Percentiles rank a stretch among this genome's conserved stretches.
phyloP scores from a whole-genome alignment of 2,888 invertebrate species.

The Lymantria monacha region DNA sequence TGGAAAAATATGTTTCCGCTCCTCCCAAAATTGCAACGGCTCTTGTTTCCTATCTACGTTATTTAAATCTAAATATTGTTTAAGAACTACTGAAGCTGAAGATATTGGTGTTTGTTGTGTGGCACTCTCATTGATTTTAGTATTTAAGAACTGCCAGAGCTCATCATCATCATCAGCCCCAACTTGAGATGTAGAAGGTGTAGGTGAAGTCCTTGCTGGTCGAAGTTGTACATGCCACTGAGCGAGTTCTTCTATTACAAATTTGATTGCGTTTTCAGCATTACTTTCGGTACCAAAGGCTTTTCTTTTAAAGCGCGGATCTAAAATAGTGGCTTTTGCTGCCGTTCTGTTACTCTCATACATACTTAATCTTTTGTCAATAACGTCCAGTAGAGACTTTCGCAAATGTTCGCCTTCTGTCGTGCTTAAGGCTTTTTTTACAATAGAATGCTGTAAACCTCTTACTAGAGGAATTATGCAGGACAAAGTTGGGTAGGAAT shows the following conservation, averaged over 20 bases:
- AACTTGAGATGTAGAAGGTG: neutral
- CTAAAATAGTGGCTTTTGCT: constrained; percentile 7
- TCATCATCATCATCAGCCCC: constrained; percentile 1
- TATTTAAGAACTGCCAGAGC: constrained; percentile 3
- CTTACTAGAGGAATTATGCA: constrained; percentile 1
- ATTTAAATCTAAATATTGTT: constrained; percentile 2
- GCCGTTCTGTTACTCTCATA: constrained; percentile 8
- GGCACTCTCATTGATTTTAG: neutral
- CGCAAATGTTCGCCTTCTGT: neutral
- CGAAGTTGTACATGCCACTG: constrained; percentile 1
- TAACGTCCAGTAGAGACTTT: constrained; percentile 4
- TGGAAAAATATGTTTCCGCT: too few species aligned
- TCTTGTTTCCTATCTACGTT: too few species aligned
- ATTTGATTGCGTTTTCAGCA: constrained; percentile 2
- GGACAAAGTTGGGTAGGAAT: constrained; percentile 18
- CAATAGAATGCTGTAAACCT: neutral
- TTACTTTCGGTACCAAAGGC: constrained; percentile 1
- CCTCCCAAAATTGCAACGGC: too few species aligned
- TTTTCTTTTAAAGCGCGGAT: constrained; percentile 7
- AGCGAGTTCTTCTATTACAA: constrained; percentile 1
- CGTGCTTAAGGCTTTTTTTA: neutral
- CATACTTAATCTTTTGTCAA: constrained; percentile 4
- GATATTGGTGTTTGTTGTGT: constrained; percentile 1
- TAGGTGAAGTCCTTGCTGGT: neutral
- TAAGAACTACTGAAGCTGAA: constrained; percentile 1